phyloP scores from a whole-genome alignment of 1,140 invertebrate species.

The Chironomus striatipennis region DNA sequence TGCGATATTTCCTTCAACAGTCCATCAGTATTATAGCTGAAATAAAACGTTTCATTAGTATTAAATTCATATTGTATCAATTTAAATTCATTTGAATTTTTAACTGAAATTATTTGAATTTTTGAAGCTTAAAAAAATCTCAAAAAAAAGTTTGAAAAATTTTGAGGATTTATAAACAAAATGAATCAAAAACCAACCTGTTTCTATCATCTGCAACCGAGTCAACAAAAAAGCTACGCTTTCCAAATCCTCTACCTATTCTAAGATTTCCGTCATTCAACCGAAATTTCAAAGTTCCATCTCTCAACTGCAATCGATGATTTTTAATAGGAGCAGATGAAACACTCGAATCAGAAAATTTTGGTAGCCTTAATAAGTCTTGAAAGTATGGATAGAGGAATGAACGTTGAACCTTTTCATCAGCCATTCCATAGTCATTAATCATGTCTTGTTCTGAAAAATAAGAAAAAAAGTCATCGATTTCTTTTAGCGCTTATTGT shows the following conservation, averaged over 20 bases:
- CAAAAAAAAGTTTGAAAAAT: no score
- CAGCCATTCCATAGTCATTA: neutral
- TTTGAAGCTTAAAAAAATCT: no score
- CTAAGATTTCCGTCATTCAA: slow-evolving; percentile 16
- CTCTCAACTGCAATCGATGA: neutral
- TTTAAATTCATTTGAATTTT: no score
- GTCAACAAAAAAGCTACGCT: neutral
- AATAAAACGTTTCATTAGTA: no score
- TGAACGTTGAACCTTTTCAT: neutral
- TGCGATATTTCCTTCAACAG: neutral
- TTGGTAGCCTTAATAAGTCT: neutral
- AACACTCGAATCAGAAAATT: neutral
- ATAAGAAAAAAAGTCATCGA: neutral
- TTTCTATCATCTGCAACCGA: neutral
- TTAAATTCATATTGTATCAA: no score
- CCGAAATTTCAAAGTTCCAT: neutral
- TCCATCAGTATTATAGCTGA: neutral
- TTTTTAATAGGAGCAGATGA: neutral
- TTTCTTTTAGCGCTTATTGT: neutral
- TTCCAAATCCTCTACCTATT: neutral
- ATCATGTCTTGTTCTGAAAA: neutral
- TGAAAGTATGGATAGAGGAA: neutral
- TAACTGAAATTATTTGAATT: no score
- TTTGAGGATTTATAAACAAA: no score
- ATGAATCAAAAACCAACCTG: no score